Conservation (phyloP, 2,888 invertebrate genomes). For the Iselma pallidipennis region DNA sequence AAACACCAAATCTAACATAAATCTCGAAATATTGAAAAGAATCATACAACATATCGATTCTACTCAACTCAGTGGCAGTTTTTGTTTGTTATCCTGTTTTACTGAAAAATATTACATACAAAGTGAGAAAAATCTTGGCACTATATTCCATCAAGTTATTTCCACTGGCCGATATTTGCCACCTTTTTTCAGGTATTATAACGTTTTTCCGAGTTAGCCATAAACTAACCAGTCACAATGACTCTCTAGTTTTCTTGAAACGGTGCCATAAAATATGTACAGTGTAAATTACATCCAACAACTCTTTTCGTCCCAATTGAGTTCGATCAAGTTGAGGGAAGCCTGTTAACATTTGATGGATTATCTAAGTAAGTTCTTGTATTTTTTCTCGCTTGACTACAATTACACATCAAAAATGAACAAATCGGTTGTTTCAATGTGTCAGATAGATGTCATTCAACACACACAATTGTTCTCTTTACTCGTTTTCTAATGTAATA, state of each 20-base stretch:
- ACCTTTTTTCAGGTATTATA: conserved; percentile 8
- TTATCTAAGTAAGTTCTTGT: neutral
- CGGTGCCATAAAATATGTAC: conserved; percentile 12
- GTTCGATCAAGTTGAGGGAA: neutral
- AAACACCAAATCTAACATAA: too few species aligned
- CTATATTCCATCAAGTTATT: neutral
- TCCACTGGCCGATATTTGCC: neutral
- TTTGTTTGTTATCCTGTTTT: too few species aligned
- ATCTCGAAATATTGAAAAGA: too few species aligned
- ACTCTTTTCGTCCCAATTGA: neutral
- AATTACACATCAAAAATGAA: neutral
- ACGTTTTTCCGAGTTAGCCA: conserved; percentile 7
- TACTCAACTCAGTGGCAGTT: too few species aligned
- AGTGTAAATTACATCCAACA: conserved; percentile 3
- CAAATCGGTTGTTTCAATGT: neutral
- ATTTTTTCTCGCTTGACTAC: too few species aligned
- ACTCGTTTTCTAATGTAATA: neutral
- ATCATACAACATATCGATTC: too few species aligned
- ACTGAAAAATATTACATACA: too few species aligned
- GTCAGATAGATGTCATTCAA: neutral
- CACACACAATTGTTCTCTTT: conserved; percentile 8
- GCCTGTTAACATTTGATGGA: too few species aligned
- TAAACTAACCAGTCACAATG: conserved; percentile 7
- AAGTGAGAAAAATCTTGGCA: neutral
- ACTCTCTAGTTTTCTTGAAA: conserved; percentile 8